Evolutionary conservation across 1,140 invertebrate genomes (phyloP).

Genomic region (Thalassaphorura encarpata): DNA sequence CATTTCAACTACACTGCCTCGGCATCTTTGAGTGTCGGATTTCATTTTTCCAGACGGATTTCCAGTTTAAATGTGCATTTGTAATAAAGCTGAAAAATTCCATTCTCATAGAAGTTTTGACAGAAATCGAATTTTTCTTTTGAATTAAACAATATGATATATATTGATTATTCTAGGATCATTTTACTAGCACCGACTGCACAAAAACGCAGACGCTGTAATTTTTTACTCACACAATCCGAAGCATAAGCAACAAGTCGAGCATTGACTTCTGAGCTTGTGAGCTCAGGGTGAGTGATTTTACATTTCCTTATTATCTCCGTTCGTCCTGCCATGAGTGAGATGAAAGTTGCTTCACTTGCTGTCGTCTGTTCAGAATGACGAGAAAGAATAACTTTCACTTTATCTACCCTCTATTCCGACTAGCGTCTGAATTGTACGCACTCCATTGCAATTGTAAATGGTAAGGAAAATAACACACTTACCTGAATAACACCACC

Average conservation of each 20-base stretch:
- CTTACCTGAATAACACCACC: slow-evolving; percentile 84
- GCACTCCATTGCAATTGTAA: neutral
- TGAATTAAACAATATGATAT: too few species aligned
- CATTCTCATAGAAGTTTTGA: too few species aligned
- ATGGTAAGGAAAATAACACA: neutral
- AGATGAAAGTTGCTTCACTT: slow-evolving; percentile 83
- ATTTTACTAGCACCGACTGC: too few species aligned
- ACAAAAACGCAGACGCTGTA: too few species aligned
- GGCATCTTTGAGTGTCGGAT: too few species aligned
- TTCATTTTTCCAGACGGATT: too few species aligned
- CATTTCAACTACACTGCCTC: neutral
- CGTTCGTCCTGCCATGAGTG: slow-evolving; percentile 77
- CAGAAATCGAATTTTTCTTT: too few species aligned
- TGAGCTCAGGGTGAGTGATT: slow-evolving; percentile 55
- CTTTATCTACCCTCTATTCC: neutral
- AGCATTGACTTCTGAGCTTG: slow-evolving; percentile 81
- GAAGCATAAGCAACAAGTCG: slow-evolving; percentile 91
- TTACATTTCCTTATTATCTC: slow-evolving; percentile 61
- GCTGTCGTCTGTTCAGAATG: slow-evolving; percentile 57
- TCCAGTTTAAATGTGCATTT: too few species aligned
- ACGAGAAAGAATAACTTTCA: neutral
- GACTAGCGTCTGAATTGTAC: neutral
- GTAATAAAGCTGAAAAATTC: too few species aligned
- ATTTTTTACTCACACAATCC: slow-evolving; percentile 57
- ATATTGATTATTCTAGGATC: too few species aligned